Base-by-base conservation (phyloP, 2,113 vertebrate species). In the Dicrurus megarhynchus region DNA sequence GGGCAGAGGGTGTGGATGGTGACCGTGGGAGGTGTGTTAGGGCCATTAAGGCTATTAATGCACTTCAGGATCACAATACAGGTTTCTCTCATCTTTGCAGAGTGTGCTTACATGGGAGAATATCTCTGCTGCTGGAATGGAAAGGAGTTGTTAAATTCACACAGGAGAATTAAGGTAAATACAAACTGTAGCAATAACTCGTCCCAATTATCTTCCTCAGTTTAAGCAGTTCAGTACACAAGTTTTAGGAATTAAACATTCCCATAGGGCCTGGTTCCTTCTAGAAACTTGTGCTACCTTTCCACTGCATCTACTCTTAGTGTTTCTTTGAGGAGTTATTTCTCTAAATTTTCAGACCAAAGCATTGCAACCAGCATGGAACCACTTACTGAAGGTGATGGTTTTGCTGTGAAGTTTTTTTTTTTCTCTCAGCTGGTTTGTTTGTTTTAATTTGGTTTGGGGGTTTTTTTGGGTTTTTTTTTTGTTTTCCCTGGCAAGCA, bases 41-140 rank as follows among this genome's bases (percentile, higher is more conserved):
- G 21, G 30, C 23, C 39, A 5, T 63, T 89, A 61, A 65, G 32
- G 18, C 26, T 84, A 42, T 84, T 74, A 59, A 47, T 68, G 27
- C 22, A 37, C 21, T 84, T 84, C 24, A 71, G 35, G 10, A 22
- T 2, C 19, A 28, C 3, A 41, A 0, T 0, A 3, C 0, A 32
- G 4, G 1, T 17, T 76, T 71, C 6, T 71, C 10, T 39, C 3
- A 3, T 22, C 16, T 75, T 90, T 85, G 3, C 20, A 27, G 22
- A 59, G 5, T 7, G 6, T 50, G 33, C 4, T 63, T 37, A 27
- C 2, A 6, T 22, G 1, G 0, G 15, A 44, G 19, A 84, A 30
- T 0, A 44, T 13, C 5, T 47, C 15, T 67, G 9, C 10, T 82
- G 11, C 9, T 85, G 30, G 28, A 11, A 50, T 32, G n/a, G 33